Base-by-base conservation (phyloP, 2,888 invertebrate genomes). In the Erebia palarica region DNA sequence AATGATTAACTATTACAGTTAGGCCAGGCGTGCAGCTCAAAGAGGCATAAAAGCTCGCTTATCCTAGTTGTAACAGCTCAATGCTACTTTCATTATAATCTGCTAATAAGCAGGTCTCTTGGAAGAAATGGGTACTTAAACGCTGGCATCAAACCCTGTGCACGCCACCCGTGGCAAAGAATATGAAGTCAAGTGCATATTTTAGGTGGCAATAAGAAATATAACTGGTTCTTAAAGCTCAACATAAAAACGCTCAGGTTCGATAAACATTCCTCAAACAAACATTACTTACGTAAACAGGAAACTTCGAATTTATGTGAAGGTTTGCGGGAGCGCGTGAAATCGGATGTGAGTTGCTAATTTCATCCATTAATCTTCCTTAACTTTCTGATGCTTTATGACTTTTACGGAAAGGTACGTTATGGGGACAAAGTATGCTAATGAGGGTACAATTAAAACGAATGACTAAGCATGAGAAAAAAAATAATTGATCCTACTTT, bases 271-370 rank as follows among this genome's bases (percentile, higher is more conserved):
- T 73, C 63, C 60, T 70, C 71, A 63, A 47, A 71, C 58, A 65
- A 51, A 59, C 66, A 70, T 72, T 68, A 68, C 68, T 74, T 70
- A 74, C 68, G 44, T 65, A 65, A 70, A 69, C 60, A 64, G 74
- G 73, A 69, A 72, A 71, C 71, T 71, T 69, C 47, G 64, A 71
- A 75, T 74, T 74, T 72, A 73, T 73, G 71, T 71, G 67, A 65
- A 60, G 71, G 65, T 75, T 75, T 71, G 69, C 55, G 67, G 69
- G 57, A 42, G 61, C 60, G 60, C 42, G 60, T 21, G 51, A 53
- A 60, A 36, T 65, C 69, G 68, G 71, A 65, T 69, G 73, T 68
- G 65, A 70, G 67, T 65, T 51, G 63, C 66, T 70, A 69, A 73
- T 75, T 75, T 59, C 58, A 44, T 42, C 55, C 71, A 75, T 75